Evolutionary conservation across 2,888 invertebrate genomes (phyloP).

Genomic region (Caenorhabditis zanzibari): DNA sequence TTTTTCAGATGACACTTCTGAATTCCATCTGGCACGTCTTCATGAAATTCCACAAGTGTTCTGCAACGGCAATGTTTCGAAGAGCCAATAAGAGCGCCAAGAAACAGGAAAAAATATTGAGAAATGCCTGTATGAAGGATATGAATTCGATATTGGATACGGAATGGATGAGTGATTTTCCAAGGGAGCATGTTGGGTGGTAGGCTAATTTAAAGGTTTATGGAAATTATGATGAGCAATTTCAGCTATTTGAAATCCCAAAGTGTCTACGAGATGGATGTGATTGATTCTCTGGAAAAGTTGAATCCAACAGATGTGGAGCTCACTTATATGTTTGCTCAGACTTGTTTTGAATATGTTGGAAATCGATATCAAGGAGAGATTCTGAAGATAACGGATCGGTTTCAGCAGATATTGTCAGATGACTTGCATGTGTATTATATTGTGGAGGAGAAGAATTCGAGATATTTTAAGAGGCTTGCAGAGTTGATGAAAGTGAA

Average conservation of each 20-base stretch:
- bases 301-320: constrained; percentile 45
- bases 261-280: not conserved
- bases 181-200: constrained; percentile 3
- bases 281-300: not conserved
- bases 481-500: constrained; percentile 69
- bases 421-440: constrained; percentile 37
- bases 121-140: constrained; percentile 6
- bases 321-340: constrained; percentile 60
- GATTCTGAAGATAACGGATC: constrained; percentile 32
- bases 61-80: constrained; percentile 8
- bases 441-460: constrained; percentile 12
- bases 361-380: constrained; percentile 46
- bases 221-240: too few relatives aligned
- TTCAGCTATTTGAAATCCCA: constrained; percentile 8
- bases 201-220: not conserved
- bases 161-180: constrained; percentile 36
- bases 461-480: constrained; percentile 59
- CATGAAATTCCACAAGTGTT: constrained; percentile 25
- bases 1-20: constrained; percentile 16
- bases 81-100: not conserved
- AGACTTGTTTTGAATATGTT: constrained; percentile 58
- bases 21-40: constrained; percentile 25
- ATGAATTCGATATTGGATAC: constrained; percentile 1
- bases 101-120: constrained; percentile 2
- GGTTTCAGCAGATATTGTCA: constrained; percentile 23